A percentile compares a stretch with the other conserved stretches of the same genome.
These are phyloP conservation scores for Coptodon rendalli DNA, from an alignment of 2,113 vertebrate species.

Conservation along the genomic window DNA sequence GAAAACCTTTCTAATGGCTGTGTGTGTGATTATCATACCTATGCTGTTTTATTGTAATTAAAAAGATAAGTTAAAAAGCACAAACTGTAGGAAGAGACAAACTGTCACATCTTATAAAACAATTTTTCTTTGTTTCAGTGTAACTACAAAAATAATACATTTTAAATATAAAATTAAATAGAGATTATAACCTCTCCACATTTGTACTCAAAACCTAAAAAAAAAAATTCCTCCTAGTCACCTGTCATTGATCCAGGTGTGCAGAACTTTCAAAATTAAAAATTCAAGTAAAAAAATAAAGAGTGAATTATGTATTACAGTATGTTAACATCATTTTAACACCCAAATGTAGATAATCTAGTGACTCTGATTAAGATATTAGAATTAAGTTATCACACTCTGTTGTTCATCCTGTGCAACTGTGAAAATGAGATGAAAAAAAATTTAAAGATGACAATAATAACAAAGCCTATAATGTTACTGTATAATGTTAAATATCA, in stretches of 20 bases:
- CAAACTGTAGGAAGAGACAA: background rate
- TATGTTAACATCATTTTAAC: background rate
- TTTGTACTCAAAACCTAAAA: background rate
- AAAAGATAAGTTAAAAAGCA: background rate
- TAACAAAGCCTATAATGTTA: background rate
- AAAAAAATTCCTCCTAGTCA: rapidly evolving
- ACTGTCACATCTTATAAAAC: background rate
- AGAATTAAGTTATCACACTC: background rate
- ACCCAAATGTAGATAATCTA: background rate
- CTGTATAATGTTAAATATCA: background rate
- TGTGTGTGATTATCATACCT: background rate
- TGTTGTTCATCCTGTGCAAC: background rate
- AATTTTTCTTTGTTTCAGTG: background rate
- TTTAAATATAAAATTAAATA: background rate
- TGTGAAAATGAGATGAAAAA: background rate
- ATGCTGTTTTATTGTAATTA: background rate
- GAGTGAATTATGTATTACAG: background rate
- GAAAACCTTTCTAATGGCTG: background rate
- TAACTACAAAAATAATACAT: background rate
- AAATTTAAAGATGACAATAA: background rate
- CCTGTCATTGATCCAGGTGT: background rate
- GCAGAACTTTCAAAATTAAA: background rate
- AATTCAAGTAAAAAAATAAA: rapidly evolving
- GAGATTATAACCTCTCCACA: background rate
- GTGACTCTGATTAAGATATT: background rate